Evolutionary conservation across 2,113 vertebrate species (phyloP), one percentile per base, ranked within the genome.

Genomic region (Ammodytes marinus): DNA sequence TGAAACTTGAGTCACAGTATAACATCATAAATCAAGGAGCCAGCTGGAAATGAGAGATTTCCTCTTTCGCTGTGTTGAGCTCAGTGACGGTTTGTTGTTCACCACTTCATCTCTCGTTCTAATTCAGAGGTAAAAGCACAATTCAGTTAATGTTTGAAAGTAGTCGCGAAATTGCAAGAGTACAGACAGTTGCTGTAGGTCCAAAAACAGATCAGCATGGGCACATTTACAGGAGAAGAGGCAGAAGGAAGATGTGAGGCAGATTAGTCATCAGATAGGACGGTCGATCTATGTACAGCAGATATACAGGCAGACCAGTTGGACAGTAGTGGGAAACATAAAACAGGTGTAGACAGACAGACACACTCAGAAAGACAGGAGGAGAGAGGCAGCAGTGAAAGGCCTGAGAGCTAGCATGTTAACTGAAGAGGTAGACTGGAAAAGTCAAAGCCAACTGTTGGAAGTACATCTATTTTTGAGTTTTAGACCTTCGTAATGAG

Each of bases 121-220:
- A 69, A 59, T 61, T 65, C 55, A 15, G 76, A 88, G 78, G 79
- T 69, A 82, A 85, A 88, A 86, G 63, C 83, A 84, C 82, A 74
- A 69, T 27, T 27, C 4, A 19, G 55, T 76, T 75, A 59, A 68
- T 76, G 69, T 74, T 83, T 54, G 43, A 77, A 60, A 74, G 79
- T 64, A 74, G 74, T 82, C 53, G 52, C 8, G 8, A 78, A 27
- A 40, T 82, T 59, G 9, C 6, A 52, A 82, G 42, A 89, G 64
- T 78, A 87, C 88, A 93, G 86, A 89, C 83, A 69, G 63, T 79
- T 58, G 82, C 75, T 87, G 74, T 82, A 90, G 89, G 92, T 92
- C 89, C 86, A 90, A 86, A 79, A 80, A 80, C 69, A 86, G 67
- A 79, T 46, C 4, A 59, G 49, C 4, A 68, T 83, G 80, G 88